Conservation (phyloP, 2,888 invertebrate species). For the Acleris laterana region DNA sequence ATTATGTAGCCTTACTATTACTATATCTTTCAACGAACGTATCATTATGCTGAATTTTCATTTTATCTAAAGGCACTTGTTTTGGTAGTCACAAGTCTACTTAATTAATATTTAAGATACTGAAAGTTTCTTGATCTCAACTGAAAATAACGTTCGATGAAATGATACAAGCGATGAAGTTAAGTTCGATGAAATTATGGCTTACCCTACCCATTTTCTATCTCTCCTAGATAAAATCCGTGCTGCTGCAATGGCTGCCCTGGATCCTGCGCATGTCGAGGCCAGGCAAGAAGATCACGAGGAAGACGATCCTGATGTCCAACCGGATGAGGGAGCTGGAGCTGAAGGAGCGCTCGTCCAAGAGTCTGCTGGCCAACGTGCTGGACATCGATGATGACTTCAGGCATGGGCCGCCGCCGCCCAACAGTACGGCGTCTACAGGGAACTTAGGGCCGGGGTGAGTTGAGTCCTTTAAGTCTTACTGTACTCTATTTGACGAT, state of each 20-base stretch:
- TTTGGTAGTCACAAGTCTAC: no score
- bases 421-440: constrained; percentile 84
- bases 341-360: constrained; percentile 96
- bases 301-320: constrained; percentile 95
- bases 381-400: constrained; percentile 98
- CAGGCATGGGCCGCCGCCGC: constrained; percentile 89
- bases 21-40: no score
- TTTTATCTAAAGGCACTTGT: no score
- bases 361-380: constrained; percentile 96
- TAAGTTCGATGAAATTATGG: no score
- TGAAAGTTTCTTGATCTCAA: no score
- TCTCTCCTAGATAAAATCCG: constrained; percentile 91
- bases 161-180: no score
- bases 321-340: constrained; percentile 96
- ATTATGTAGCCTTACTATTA: no score
- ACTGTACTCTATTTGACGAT: no score
- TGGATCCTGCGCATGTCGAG: constrained; percentile 98
- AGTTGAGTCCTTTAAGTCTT: constrained; percentile 47
- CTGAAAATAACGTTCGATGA: no score
- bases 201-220: constrained; percentile 1
- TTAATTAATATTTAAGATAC: no score
- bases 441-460: constrained; percentile 87
- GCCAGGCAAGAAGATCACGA: constrained; percentile 96
- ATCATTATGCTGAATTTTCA: no score
- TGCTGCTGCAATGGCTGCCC: constrained; percentile 98